These are phyloP conservation scores for Athrips mouffetella DNA, from an alignment of 2,888 invertebrate species.

Conservation along the genomic window DNA sequence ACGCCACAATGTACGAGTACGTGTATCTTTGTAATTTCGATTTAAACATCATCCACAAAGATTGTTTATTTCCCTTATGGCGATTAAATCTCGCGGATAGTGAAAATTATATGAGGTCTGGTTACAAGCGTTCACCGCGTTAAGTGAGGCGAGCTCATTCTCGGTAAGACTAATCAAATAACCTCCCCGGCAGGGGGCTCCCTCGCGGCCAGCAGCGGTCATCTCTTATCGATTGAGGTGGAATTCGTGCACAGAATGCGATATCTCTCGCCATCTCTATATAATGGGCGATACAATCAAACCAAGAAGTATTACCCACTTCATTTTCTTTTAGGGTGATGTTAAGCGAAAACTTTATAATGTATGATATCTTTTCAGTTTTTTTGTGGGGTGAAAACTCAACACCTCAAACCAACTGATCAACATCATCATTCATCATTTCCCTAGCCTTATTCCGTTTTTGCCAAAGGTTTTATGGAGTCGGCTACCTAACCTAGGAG, in stretches of 20 bases:
- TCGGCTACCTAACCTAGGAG: no score
- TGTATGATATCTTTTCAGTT: not conserved
- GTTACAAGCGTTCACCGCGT: slow-evolving; percentile 77
- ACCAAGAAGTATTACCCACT: slow-evolving; percentile 38
- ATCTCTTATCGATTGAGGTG: slow-evolving; percentile 79
- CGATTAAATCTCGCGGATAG: slow-evolving; percentile 27
- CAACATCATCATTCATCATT: no score
- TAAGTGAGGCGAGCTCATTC: slow-evolving; percentile 77
- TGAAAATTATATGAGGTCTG: slow-evolving; percentile 72
- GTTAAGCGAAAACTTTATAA: not conserved
- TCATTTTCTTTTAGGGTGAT: not conserved
- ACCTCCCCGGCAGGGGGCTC: slow-evolving; percentile 66
- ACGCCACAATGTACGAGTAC: no score
- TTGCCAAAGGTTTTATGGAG: no score
- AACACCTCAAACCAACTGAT: no score
- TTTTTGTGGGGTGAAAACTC: no score
- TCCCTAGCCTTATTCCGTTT: no score
- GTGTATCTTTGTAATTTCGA: no score
- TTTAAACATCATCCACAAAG: no score
- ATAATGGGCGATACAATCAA: slow-evolving; percentile 52
- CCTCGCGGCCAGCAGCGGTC: slow-evolving; percentile 72
- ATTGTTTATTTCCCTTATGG: not conserved
- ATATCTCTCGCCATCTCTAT: slow-evolving; percentile 70
- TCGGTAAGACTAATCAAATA: slow-evolving; percentile 80
- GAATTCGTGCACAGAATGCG: slow-evolving; percentile 77